Base-by-base conservation (phyloP, 2,113 vertebrate species). In the Scortum barcoo region DNA sequence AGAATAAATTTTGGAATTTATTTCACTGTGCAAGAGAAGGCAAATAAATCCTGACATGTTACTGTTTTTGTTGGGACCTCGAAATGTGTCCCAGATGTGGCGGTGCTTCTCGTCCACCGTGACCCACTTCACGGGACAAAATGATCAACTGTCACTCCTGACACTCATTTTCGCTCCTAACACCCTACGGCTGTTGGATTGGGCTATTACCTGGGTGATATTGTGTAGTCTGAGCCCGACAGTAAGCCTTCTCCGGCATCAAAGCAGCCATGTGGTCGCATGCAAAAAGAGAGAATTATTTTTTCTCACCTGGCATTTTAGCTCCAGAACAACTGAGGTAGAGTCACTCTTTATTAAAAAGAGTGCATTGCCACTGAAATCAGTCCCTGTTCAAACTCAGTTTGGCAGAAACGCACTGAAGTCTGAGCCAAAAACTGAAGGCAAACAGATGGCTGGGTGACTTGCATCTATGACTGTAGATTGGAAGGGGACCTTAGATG, bases 401-500 rank as follows among this genome's bases (percentile, higher is more conserved):
- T 72, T 88, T 93, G 89, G 90, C 90, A 88, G 80, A 72, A 77
- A 67, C 28, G 20, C 56, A 60, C 26, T 63, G 65, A 71, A 71
- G 66, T 78, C 78, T 73, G 78, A 83, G 89, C 89, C 93, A 93
- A 84, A 76, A 90, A 58, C 46, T 76, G 73, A 78, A 91, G 88
- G 81, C 48, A 65, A 86, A 85, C 90, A 92, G 90, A 92, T 93
- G 93, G 89, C 89, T 65, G 77, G 65, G 83, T 10, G 65, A 68
- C 86, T 86, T 56, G 72, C 80, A 77, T 84, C 85, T 61, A 66
- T 84, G 76, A 88, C 71, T 78, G 73, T 69, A 67, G 84, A 83
- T 69, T 85, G 81, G 67, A 85, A 78, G 36, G 72, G 74, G 87
- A 92, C 80, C 85, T 87, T 78, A 72, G 88, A 89, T 85, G 87